Evolutionary conservation across 2,797 vertebrate species (phyloP).

Genomic region (Arctocebus calabarensis): DNA sequence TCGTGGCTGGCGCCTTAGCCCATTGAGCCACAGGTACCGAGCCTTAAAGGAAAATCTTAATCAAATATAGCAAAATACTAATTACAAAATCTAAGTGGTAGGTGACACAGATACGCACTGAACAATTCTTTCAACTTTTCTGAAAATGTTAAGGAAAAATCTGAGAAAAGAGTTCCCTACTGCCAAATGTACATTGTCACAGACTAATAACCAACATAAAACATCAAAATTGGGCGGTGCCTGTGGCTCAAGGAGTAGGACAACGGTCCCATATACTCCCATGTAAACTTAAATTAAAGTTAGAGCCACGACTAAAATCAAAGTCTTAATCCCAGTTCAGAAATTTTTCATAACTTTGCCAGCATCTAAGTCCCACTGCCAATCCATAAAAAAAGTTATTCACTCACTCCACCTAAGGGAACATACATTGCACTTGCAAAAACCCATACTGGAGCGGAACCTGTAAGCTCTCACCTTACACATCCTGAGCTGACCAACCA

Average conservation of each 20-base stretch:
- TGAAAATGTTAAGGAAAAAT: neutral
- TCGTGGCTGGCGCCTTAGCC: too few relatives aligned
- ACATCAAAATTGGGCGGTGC: neutral
- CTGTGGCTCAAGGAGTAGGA: too few relatives aligned
- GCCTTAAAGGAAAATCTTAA: too few relatives aligned
- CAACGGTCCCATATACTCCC: too few relatives aligned
- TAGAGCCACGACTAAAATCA: neutral
- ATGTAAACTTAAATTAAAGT: neutral
- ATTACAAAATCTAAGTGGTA: neutral
- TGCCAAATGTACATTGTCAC: neutral
- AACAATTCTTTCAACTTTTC: neutral
- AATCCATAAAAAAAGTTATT: conserved; percentile 12
- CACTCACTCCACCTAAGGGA: neutral
- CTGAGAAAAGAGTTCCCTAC: neutral
- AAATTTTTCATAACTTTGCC: neutral
- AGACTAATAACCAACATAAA: neutral
- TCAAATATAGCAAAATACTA: conserved; percentile 8
- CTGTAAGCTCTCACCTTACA: neutral
- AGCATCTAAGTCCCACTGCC: neutral
- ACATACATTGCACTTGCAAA: neutral
- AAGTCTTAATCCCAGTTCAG: neutral
- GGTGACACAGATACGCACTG: neutral
- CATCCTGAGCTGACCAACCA: neutral
- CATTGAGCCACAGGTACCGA: too few relatives aligned
- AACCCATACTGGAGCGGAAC: neutral